These are phyloP conservation scores for Enhydra lutris DNA, from an alignment of 2,113 vertebrate genomes.

Conservation along the genomic window DNA sequence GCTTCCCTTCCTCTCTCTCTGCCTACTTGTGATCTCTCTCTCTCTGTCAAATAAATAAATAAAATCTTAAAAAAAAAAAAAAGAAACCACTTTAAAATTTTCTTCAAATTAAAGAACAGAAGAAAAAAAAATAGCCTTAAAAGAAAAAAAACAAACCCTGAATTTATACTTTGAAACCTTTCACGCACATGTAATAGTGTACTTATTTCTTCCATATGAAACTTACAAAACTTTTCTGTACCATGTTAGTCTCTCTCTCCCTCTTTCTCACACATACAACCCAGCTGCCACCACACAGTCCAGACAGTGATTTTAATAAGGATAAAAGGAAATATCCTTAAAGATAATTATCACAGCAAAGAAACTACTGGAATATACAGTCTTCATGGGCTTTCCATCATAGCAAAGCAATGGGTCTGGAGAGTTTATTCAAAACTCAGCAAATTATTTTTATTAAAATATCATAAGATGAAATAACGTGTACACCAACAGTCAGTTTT, in stretches of 20 bases:
- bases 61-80: too few species aligned
- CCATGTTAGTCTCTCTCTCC: neutral
- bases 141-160: neutral
- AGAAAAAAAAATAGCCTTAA: neutral
- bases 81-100: conserved; percentile 53
- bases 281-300: neutral
- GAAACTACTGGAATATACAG: neutral
- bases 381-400: conserved; percentile 3
- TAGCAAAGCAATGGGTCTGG: neutral
- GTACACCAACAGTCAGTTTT: neutral
- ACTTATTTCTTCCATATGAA: conserved; percentile 27
- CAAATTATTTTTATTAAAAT: conserved; percentile 41
- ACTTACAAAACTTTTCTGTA: conserved; percentile 28
- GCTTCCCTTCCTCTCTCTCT: too few species aligned
- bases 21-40: too few species aligned
- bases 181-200: neutral
- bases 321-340: conserved; percentile 33
- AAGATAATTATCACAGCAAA: conserved; percentile 29
- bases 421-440: conserved; percentile 8
- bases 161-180: conserved; percentile 22
- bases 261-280: neutral
- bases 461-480: conserved; percentile 16
- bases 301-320: conserved; percentile 21
- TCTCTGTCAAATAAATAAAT: too few species aligned
- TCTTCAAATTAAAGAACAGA: neutral